Evolutionary conservation across 1,140 invertebrate species (phyloP).

Genomic region (Choristoneura fumiferana): DNA sequence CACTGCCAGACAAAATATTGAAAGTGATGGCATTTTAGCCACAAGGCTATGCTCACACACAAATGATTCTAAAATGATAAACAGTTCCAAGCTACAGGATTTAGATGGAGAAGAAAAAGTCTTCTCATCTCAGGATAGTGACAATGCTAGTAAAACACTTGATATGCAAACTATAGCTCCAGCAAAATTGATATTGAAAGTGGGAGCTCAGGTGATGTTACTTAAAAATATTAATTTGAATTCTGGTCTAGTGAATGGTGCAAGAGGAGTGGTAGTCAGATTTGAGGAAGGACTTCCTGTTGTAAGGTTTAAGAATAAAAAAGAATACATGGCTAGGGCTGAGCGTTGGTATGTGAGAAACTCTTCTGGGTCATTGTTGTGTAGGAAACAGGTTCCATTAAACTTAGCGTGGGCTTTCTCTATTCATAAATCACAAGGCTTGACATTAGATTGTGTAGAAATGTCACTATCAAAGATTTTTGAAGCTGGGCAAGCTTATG

Average conservation of each 20-base stretch:
- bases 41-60: conserved; percentile 95
- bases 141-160: conserved; percentile 82
- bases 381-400: conserved; percentile 88
- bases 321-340: conserved; percentile 84
- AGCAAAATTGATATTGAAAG: conserved; percentile 85
- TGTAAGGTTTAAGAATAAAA: conserved; percentile 91
- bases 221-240: conserved; percentile 94
- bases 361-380: conserved; percentile 81
- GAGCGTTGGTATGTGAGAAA: conserved; percentile 92
- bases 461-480: conserved; percentile 94
- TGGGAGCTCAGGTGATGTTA: conserved; percentile 94
- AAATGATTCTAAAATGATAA: conserved; percentile 93
- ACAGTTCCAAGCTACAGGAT: conserved; percentile 87
- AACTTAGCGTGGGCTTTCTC: conserved; percentile 98
- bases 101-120: conserved; percentile 82
- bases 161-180: conserved; percentile 89
- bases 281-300: conserved; percentile 91
- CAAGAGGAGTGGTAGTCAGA: conserved; percentile 90
- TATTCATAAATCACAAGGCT: conserved; percentile 97
- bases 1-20: conserved; percentile 88
- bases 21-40: conserved; percentile 91
- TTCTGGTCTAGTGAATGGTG: conserved; percentile 94
- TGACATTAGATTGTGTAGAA: conserved; percentile 97
- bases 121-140: conserved; percentile 89
- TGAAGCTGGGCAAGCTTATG: conserved; percentile 97